These are phyloP conservation scores for Myathropa florea DNA, from an alignment of 2,888 invertebrate species.

Conservation along the genomic window DNA sequence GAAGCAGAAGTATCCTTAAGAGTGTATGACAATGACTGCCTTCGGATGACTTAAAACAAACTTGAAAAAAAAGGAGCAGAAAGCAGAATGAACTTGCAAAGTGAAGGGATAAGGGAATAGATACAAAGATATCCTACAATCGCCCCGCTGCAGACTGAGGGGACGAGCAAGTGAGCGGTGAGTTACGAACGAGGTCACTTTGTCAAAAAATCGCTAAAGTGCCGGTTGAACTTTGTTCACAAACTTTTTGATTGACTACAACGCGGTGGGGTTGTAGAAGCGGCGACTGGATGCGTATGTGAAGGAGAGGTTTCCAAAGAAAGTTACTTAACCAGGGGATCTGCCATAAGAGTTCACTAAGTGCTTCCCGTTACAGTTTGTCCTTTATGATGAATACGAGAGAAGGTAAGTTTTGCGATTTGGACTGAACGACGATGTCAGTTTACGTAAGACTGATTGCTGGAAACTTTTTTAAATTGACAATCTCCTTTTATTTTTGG, in stretches of 20 bases:
- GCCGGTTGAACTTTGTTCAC: constrained; percentile 42
- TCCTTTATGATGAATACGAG: constrained; percentile 26
- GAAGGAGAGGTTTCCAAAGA: constrained; percentile 9
- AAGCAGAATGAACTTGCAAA: neutral
- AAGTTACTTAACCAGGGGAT: constrained; percentile 43
- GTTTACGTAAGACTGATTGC: neutral
- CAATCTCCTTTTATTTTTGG: neutral
- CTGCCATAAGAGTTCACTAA: constrained; percentile 34
- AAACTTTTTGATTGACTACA: constrained; percentile 49
- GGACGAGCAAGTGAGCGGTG: neutral
- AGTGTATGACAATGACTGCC: constrained; percentile 30
- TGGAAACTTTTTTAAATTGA: constrained; percentile 5
- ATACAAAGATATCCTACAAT: constrained; percentile 1
- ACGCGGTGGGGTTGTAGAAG: neutral
- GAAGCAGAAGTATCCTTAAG: constrained; percentile 23
- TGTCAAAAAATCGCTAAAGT: constrained; percentile 33
- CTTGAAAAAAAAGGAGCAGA: neutral
- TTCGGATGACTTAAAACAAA: constrained; percentile 41
- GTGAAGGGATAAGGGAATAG: neutral
- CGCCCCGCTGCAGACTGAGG: neutral
- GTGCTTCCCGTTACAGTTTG: constrained; percentile 43
- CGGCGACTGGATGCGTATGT: neutral
- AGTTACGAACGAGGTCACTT: constrained; percentile 51
- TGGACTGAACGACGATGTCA: neutral
- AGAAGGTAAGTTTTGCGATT: neutral